Percentiles rank a stretch among this genome's conserved stretches.
Evolutionary conservation across 2,113 vertebrate species (phyloP).

Genomic region (Acanthochromis polyacanthus): DNA sequence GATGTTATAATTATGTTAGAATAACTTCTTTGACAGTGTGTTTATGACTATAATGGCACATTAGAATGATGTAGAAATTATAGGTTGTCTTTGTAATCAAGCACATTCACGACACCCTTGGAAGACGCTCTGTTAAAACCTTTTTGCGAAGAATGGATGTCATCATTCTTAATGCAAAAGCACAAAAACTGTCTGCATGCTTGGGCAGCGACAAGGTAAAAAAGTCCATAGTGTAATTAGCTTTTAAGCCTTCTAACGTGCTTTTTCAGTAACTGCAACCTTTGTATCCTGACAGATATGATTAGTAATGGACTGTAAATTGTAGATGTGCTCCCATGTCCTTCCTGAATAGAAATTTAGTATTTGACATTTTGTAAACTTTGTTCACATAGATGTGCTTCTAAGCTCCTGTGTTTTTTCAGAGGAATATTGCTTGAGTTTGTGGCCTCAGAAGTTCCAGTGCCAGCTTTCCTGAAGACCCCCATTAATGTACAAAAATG

Average conservation of each 20-base stretch:
- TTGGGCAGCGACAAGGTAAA: slow-evolving; percentile 19
- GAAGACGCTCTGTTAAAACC: slow-evolving; percentile 9
- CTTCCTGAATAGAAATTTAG: slow-evolving; percentile 41
- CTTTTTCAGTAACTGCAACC: slow-evolving; percentile 25
- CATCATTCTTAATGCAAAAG: slow-evolving; percentile 26
- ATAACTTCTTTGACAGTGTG: background rate
- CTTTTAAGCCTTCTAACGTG: slow-evolving; percentile 58
- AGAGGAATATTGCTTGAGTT: slow-evolving; percentile 15
- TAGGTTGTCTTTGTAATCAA: slow-evolving; percentile 20
- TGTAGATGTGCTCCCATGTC: background rate
- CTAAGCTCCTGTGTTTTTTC: background rate
- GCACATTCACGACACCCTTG: background rate
- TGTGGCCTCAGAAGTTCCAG: slow-evolving; percentile 1
- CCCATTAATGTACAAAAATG: slow-evolving; percentile 29
- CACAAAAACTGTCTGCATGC: slow-evolving; percentile 5
- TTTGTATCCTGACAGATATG: slow-evolving; percentile 56
- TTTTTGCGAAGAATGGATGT: slow-evolving; percentile 47
- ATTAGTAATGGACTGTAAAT: slow-evolving; percentile 55
- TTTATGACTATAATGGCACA: background rate
- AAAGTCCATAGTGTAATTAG: slow-evolving; percentile 56
- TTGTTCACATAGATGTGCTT: slow-evolving; percentile 18
- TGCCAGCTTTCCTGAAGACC: slow-evolving; percentile 21
- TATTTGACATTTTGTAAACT: slow-evolving; percentile 43
- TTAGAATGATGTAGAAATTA: slow-evolving; percentile 46
- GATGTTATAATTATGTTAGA: background rate